Evolutionary conservation across 2,888 invertebrate species (phyloP).

Genomic region (Pycnomerus fuliginosus): DNA sequence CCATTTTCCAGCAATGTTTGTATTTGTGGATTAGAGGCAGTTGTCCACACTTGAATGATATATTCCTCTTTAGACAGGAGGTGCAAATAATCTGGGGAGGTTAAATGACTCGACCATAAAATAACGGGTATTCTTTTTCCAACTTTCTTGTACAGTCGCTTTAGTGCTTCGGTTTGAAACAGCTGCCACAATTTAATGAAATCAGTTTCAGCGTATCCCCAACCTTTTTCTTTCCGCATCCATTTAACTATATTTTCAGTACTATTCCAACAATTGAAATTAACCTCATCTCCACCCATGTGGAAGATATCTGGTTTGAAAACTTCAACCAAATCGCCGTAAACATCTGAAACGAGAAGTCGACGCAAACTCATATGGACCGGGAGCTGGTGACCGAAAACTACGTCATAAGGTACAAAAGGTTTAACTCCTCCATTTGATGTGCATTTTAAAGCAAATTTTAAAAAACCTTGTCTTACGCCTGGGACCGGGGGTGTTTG

Average conservation of each 20-base stretch:
- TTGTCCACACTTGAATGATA: constrained; percentile 83
- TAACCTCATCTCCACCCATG: constrained; percentile 85
- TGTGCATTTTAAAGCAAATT: no score
- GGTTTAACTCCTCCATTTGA: no score
- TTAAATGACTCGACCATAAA: constrained; percentile 81
- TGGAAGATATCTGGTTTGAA: constrained; percentile 79
- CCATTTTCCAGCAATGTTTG: constrained; percentile 68
- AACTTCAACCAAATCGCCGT: constrained; percentile 70
- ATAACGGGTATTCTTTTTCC: constrained; percentile 64
- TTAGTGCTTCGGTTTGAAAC: constrained; percentile 70
- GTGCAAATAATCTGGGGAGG: constrained; percentile 64
- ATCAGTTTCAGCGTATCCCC: constrained; percentile 56
- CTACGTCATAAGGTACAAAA: no score
- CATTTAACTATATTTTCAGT: constrained; percentile 66
- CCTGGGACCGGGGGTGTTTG: no score
- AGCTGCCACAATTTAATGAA: constrained; percentile 72
- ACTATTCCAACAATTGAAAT: constrained; percentile 73
- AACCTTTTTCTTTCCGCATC: constrained; percentile 66
- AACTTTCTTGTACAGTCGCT: constrained; percentile 56
- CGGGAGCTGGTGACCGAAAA: no score
- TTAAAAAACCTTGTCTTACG: no score
- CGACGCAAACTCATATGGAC: no score
- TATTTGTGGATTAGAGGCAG: constrained; percentile 63
- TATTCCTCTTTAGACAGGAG: constrained; percentile 72
- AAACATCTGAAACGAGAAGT: constrained; percentile 70